A percentile compares a stretch with the other conserved stretches of the same genome.
Evolutionary conservation across 2,888 invertebrate genomes (phyloP).

Genomic region (Drosophila kanekoi): DNA sequence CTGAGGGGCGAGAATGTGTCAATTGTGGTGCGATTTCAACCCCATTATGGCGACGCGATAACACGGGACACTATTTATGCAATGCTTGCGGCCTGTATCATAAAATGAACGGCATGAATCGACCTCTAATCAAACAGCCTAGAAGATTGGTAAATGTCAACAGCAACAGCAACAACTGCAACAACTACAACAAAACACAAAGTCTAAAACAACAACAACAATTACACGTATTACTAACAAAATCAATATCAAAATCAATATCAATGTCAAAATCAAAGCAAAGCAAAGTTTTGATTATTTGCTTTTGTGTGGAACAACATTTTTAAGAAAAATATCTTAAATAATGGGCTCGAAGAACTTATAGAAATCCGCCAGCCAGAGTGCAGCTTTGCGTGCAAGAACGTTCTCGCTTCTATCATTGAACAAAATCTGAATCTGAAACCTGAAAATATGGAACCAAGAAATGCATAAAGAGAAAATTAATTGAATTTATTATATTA

Average conservation of each 20-base stretch:
- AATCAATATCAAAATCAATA: conserved; percentile 21
- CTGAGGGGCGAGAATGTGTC: conserved; percentile 98
- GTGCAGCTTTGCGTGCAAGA: conserved; percentile 49
- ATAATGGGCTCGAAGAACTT: conserved; percentile 74
- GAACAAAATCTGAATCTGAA: conserved; percentile 55
- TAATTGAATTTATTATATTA: conserved; percentile 85
- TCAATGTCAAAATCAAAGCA: conserved; percentile 32
- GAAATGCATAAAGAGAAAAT: conserved; percentile 70
- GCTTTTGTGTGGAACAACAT: conserved; percentile 82
- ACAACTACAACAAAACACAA: conserved; percentile 20
- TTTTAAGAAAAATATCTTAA: conserved; percentile 40
- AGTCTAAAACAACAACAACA: conserved; percentile 37
- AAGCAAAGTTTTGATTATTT: conserved; percentile 17
- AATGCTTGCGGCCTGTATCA: conserved; percentile 99
- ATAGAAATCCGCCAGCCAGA: conserved; percentile 84
- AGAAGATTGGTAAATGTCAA: conserved; percentile 91
- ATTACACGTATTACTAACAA: conserved; percentile 62
- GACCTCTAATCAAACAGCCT: conserved; percentile 96
- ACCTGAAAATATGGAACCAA: conserved; percentile 42
- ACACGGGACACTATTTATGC: conserved; percentile 99
- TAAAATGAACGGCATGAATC: conserved; percentile 98
- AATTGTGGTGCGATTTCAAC: conserved; percentile 99
- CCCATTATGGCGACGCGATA: conserved; percentile 99
- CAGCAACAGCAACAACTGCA: conserved; percentile 26
- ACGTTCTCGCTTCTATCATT: conserved; percentile 78